Evolutionary conservation across 2,113 vertebrate genomes (phyloP).

Genomic region (Australoheros scitulus): DNA sequence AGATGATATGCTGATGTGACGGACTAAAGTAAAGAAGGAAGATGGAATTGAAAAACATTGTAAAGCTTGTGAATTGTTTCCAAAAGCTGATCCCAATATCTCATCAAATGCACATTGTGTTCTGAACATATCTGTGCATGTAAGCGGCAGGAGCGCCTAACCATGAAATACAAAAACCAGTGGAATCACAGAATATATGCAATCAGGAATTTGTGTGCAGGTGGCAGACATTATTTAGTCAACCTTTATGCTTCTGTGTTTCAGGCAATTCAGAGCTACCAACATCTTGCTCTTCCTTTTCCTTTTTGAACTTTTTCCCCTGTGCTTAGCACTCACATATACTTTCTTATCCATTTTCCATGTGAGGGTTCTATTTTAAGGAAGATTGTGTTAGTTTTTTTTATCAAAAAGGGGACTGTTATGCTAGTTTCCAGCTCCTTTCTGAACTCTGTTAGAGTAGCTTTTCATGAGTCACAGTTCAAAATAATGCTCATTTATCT

Average conservation of each 20-base stretch:
- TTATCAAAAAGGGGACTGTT: neutral
- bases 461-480: neutral
- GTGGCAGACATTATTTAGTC: constrained; percentile 33
- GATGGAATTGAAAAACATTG: constrained; percentile 3
- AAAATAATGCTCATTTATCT: neutral
- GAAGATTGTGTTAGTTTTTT: neutral
- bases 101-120: constrained; percentile 28
- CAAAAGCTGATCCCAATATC: constrained; percentile 22
- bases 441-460: neutral
- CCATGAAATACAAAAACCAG: constrained; percentile 60
- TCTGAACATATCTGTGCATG: constrained; percentile 9
- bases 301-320: neutral
- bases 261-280: neutral
- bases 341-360: neutral
- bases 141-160: constrained; percentile 38
- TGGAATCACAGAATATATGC: constrained; percentile 35
- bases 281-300: neutral
- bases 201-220: constrained; percentile 32
- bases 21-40: constrained; percentile 3
- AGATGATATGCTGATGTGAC: constrained; percentile 28
- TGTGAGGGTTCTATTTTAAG: neutral
- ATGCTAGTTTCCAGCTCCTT: neutral
- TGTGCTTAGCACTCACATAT: neutral
- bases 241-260: constrained; percentile 26
- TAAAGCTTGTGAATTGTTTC: constrained; percentile 16